Evolutionary conservation across 2,888 invertebrate genomes (phyloP).

Genomic region (Lepidochrysops patricia): DNA sequence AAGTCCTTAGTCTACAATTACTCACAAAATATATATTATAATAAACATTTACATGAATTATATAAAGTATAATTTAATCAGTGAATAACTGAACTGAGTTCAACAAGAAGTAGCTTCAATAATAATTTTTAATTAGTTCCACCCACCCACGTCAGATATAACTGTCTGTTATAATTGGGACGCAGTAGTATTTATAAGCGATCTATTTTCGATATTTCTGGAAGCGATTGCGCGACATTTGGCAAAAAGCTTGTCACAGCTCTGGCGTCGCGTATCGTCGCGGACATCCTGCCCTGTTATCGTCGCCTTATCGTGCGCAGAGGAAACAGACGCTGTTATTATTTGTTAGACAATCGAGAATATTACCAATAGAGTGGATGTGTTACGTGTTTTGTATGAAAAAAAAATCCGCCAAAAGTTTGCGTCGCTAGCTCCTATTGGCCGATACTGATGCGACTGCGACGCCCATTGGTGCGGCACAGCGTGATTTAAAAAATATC

Average conservation of each 20-base stretch:
- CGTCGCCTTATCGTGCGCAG: slow-evolving; percentile 43
- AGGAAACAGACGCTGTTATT: slow-evolving; percentile 67
- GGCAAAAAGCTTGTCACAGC: slow-evolving; percentile 47
- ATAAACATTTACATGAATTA: too few species aligned
- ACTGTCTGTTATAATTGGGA: not conserved
- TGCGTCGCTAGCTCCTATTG: too few species aligned
- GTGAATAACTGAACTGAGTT: too few species aligned
- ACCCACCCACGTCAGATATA: not conserved
- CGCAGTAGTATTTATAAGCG: not conserved
- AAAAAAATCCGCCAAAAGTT: too few species aligned
- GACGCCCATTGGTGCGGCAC: too few species aligned
- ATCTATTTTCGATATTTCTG: not conserved
- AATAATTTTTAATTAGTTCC: not conserved
- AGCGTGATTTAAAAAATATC: too few species aligned
- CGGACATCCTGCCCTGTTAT: slow-evolving; percentile 63
- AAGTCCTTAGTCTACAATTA: too few species aligned
- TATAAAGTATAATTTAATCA: too few species aligned
- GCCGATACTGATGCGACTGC: too few species aligned
- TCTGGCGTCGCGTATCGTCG: slow-evolving; percentile 43
- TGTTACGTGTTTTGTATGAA: too few species aligned
- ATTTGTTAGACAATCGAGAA: slow-evolving; percentile 50
- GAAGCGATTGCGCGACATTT: not conserved
- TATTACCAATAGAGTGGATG: too few species aligned
- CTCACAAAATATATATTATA: too few species aligned
- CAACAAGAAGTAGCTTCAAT: not conserved